These are phyloP conservation scores for Drosophila jambulina DNA, from an alignment of 1,140 invertebrate genomes.

Conservation along the genomic window DNA sequence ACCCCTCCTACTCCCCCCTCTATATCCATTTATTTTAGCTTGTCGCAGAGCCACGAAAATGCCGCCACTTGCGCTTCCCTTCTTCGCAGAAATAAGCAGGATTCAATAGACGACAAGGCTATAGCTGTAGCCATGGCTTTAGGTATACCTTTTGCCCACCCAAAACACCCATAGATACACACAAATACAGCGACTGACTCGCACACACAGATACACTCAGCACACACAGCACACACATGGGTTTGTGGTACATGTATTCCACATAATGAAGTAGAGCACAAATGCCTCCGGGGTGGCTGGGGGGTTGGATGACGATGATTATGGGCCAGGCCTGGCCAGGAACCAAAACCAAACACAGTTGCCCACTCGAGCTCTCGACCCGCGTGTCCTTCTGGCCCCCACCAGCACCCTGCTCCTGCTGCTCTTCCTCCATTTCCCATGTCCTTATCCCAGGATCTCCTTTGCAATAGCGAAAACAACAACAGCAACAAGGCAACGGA, in stretches of 20 bases:
- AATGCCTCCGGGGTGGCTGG: slow-evolving; percentile 45
- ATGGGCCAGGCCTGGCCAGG: slow-evolving; percentile 15
- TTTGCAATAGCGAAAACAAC: slow-evolving; percentile 32
- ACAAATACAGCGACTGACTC: slow-evolving; percentile 8
- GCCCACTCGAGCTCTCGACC: slow-evolving; percentile 45
- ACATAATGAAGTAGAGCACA: slow-evolving; percentile 77
- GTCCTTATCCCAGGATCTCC: slow-evolving; percentile 25
- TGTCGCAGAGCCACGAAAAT: slow-evolving; percentile 49
- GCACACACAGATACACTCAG: slow-evolving; percentile 14
- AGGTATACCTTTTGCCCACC: slow-evolving; percentile 36
- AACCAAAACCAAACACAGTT: slow-evolving; percentile 53
- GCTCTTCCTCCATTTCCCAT: background rate
- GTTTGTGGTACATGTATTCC: slow-evolving; percentile 52
- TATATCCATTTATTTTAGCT: slow-evolving; percentile 21
- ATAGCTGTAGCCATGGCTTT: slow-evolving; percentile 18
- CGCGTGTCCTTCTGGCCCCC: slow-evolving; percentile 3
- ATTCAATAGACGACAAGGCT: slow-evolving; percentile 65
- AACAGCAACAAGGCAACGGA: slow-evolving; percentile 28
- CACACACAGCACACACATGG: slow-evolving; percentile 20
- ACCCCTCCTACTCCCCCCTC: slow-evolving; percentile 2
- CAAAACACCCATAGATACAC: slow-evolving; percentile 32
- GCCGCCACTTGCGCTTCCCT: slow-evolving; percentile 50
- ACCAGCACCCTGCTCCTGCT: background rate
- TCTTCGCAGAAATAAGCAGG: slow-evolving; percentile 49
- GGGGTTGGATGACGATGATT: slow-evolving; percentile 20